Conservation (phyloP, 2,888 invertebrate genomes). For the Heliconius ismenius region DNA sequence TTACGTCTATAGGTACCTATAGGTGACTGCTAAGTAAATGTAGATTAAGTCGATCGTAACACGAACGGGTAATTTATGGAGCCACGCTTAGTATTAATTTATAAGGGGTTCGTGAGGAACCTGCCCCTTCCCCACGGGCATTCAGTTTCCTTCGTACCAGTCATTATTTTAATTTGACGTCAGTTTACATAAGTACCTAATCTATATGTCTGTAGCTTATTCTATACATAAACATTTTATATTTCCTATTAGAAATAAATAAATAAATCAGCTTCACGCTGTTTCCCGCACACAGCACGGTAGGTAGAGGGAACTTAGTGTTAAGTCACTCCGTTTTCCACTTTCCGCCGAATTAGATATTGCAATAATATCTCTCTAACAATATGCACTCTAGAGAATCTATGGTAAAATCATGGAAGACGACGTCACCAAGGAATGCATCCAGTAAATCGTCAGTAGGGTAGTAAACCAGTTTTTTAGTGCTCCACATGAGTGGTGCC, state of each 20-base stretch:
- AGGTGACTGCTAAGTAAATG: constrained; percentile 6
- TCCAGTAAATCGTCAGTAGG: constrained; percentile 73
- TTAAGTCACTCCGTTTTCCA: not conserved
- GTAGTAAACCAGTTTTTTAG: constrained; percentile 72
- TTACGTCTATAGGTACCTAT: not conserved
- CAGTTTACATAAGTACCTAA: not conserved
- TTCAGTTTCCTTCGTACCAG: constrained; percentile 30
- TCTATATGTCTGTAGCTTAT: not conserved
- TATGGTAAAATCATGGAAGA: not conserved
- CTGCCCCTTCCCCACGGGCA: constrained; percentile 34
- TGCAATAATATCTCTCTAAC: not conserved
- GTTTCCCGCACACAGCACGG: too few species aligned
- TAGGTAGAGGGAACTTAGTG: too few species aligned
- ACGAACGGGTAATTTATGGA: constrained; percentile 69
- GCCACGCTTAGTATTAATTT: constrained; percentile 60
- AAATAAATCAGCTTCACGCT: too few species aligned
- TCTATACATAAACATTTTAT: not conserved
- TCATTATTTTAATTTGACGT: constrained; percentile 32
- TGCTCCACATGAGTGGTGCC: constrained; percentile 59
- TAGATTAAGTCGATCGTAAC: constrained; percentile 52
- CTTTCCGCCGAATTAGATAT: not conserved
- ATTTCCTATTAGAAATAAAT: not conserved
- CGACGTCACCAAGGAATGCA: constrained; percentile 67
- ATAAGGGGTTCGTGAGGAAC: constrained; percentile 53
- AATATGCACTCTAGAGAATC: not conserved